phyloP scores from a whole-genome alignment of 2,797 vertebrate species.

The Syndactyla subalaris region DNA sequence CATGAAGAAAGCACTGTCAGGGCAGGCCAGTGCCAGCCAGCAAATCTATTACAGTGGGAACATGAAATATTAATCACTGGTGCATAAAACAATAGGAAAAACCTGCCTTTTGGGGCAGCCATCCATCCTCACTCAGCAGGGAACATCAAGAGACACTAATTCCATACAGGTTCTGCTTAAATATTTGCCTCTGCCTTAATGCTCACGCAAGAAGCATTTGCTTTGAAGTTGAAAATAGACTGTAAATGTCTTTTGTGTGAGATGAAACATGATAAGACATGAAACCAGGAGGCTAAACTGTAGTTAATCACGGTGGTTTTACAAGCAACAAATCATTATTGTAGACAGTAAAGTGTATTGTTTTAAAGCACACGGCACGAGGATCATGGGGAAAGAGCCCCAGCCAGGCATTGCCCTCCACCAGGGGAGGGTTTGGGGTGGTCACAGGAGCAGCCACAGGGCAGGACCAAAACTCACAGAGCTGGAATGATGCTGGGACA shows the following conservation, averaged over 20 bases:
- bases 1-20: neutral
- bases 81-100: slow-evolving; percentile 62
- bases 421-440: fast-evolving
- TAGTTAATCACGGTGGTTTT: slow-evolving; percentile 57
- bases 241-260: slow-evolving; percentile 57
- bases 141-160: slow-evolving; percentile 50
- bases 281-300: slow-evolving; percentile 66
- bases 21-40: slow-evolving; percentile 13
- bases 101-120: slow-evolving; percentile 29
- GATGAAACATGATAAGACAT: slow-evolving; percentile 74
- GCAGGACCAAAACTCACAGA: neutral
- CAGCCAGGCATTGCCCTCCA: fast-evolving
- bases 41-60: slow-evolving; percentile 9
- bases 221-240: slow-evolving; percentile 77
- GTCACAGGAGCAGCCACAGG: fast-evolving
- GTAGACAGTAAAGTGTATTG: neutral
- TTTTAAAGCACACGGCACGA: neutral
- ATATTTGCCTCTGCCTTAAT: slow-evolving; percentile 69
- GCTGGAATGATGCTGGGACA: neutral
- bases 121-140: slow-evolving; percentile 60
- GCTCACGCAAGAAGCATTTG: slow-evolving; percentile 39
- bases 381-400: neutral
- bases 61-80: slow-evolving; percentile 53
- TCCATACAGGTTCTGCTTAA: slow-evolving; percentile 71
- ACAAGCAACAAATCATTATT: slow-evolving; percentile 66